These are phyloP conservation scores for Heteronetta atricapilla DNA, from an alignment of 2,113 vertebrate genomes.

Conservation along the genomic window DNA sequence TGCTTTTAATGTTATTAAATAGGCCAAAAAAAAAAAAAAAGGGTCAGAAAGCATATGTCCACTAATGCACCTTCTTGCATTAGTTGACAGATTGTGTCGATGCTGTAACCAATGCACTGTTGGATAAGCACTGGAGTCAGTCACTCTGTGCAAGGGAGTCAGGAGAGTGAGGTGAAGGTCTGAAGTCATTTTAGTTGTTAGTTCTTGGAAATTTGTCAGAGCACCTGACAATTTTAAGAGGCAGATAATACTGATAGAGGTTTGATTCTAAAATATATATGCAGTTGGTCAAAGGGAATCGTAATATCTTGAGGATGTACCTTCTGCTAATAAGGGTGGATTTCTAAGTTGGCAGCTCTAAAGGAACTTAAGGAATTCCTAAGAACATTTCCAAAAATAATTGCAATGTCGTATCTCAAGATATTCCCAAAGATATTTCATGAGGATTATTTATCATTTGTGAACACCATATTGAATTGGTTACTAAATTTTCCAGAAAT, in stretches of 20 bases:
- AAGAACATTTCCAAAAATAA: not conserved
- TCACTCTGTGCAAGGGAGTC: not conserved
- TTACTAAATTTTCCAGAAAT: not conserved
- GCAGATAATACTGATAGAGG: not conserved
- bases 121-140: not conserved
- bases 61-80: not conserved
- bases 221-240: not conserved
- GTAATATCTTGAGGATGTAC: not conserved
- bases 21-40: not conserved
- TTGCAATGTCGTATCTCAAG: not conserved
- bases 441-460: not conserved
- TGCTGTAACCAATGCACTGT: not conserved
- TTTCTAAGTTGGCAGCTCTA: not conserved
- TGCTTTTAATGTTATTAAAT: not conserved
- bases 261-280: not conserved
- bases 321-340: not conserved
- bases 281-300: not conserved
- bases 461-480: fast-evolving
- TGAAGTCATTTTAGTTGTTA: not conserved
- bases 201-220: not conserved
- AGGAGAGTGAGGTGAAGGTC: not conserved
- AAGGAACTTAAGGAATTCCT: not conserved
- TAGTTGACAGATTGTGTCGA: fast-evolving
- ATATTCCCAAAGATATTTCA: not conserved
- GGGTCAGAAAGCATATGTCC: not conserved